These are phyloP conservation scores for Orchestes rusci DNA, from an alignment of 2,888 invertebrate species.

Conservation along the genomic window DNA sequence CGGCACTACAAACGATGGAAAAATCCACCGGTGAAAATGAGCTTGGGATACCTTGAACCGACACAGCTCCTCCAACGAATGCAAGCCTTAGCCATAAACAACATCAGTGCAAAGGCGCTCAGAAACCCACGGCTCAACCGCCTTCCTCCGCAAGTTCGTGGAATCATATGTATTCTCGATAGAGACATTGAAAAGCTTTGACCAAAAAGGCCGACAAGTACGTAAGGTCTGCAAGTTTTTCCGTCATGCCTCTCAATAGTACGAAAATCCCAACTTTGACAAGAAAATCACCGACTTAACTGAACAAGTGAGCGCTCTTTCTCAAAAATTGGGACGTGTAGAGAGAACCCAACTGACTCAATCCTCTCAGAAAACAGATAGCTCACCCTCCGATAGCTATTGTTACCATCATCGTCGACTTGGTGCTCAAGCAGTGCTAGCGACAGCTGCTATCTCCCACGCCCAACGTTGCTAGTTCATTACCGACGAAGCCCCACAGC, in stretches of 20 bases:
- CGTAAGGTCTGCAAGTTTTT: not conserved
- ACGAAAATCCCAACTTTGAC: not conserved
- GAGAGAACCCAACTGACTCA: not conserved
- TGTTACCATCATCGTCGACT: not conserved
- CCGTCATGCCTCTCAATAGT: not conserved
- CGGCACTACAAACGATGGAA: not conserved
- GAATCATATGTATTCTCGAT: not conserved
- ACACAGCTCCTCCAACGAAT: constrained; percentile 1
- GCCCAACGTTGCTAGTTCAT: not conserved
- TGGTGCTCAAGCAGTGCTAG: not conserved
- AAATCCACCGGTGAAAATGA: not conserved
- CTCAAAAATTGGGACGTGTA: too few relatives aligned
- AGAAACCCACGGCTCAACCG: not conserved
- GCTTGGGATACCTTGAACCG: not conserved
- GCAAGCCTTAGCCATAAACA: not conserved
- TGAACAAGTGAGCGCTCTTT: not conserved
- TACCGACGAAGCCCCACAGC: not conserved
- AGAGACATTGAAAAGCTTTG: not conserved
- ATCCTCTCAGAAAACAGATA: not conserved
- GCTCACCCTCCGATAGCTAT: too few relatives aligned
- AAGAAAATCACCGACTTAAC: not conserved
- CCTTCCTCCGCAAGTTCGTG: constrained; percentile 1
- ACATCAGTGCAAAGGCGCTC: not conserved
- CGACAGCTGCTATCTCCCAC: not conserved
- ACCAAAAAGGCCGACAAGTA: not conserved